Conservation (phyloP, 2,113 vertebrate genomes). For the Triplophysa tibetana region DNA sequence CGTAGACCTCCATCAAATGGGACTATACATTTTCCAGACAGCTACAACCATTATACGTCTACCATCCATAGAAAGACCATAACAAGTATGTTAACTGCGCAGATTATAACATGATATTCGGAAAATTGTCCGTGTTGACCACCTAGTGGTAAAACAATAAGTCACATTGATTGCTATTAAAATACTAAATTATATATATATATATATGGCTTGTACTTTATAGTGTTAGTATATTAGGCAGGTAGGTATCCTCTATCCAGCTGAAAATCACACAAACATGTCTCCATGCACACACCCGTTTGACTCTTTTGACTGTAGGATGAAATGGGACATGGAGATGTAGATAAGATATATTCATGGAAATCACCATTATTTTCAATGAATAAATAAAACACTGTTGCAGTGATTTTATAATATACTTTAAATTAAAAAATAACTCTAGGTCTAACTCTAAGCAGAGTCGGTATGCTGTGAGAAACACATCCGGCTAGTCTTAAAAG, state of each 20-base stretch:
- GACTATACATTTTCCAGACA: background rate
- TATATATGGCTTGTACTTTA: background rate
- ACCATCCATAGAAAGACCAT: background rate
- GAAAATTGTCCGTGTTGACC: background rate
- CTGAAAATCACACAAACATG: too few relatives aligned
- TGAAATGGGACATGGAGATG: too few relatives aligned
- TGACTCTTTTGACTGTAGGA: too few relatives aligned
- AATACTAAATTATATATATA: background rate
- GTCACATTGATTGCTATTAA: background rate
- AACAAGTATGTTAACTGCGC: background rate
- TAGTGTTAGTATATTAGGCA: too few relatives aligned
- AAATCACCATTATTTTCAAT: too few relatives aligned
- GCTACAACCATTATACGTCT: background rate
- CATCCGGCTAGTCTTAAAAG: slow-evolving; percentile 1
- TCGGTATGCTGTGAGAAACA: background rate
- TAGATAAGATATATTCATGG: too few relatives aligned
- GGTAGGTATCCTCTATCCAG: too few relatives aligned
- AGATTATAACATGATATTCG: background rate
- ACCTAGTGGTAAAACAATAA: background rate
- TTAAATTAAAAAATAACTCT: background rate
- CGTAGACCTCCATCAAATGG: background rate
- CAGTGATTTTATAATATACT: too few relatives aligned
- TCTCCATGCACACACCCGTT: too few relatives aligned
- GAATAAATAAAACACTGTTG: too few relatives aligned
- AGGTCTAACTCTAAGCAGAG: too few relatives aligned